A percentile compares a stretch with the other conserved stretches of the same genome.
Conservation (phyloP, 1,140 invertebrate species). For the Drosophila trapezifrons region DNA sequence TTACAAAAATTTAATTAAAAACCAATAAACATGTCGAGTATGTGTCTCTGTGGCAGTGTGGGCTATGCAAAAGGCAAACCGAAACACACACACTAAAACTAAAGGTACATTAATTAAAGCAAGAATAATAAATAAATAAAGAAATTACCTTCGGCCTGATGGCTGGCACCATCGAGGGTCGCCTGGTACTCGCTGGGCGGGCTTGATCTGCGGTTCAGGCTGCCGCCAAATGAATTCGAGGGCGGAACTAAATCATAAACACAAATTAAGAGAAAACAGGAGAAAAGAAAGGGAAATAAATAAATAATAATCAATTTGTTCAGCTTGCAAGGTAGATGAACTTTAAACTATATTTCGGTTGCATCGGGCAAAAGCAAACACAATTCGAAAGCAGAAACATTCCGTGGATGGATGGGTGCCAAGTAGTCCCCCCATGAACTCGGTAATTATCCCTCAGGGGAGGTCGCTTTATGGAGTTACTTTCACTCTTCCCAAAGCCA, state of each 20-base stretch:
- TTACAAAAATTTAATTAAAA: conserved; percentile 53
- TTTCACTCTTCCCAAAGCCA: conserved; percentile 10
- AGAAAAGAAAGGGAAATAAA: conserved; percentile 36
- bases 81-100: conserved; percentile 22
- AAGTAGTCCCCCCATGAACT: conserved; percentile 26
- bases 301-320: conserved; percentile 42
- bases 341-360: conserved; percentile 33
- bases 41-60: conserved; percentile 1
- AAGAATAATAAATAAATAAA: conserved; percentile 11
- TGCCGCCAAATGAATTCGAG: conserved; percentile 71
- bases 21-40: conserved; percentile 21
- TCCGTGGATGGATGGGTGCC: conserved; percentile 11
- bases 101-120: conserved; percentile 18
- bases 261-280: conserved; percentile 26
- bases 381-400: conserved; percentile 31
- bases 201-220: conserved; percentile 70
- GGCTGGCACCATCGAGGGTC: conserved; percentile 60
- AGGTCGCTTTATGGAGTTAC: conserved; percentile 2
- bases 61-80: conserved; percentile 20
- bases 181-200: conserved; percentile 74
- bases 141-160: conserved; percentile 71
- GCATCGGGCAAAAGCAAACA: conserved; percentile 46
- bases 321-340: conserved; percentile 43
- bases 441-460: conserved; percentile 18
- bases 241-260: conserved; percentile 70